Percentiles rank a stretch among this genome's conserved stretches.
Conservation (phyloP, 2,113 vertebrate species). For the Thinocorus orbignyianus region DNA sequence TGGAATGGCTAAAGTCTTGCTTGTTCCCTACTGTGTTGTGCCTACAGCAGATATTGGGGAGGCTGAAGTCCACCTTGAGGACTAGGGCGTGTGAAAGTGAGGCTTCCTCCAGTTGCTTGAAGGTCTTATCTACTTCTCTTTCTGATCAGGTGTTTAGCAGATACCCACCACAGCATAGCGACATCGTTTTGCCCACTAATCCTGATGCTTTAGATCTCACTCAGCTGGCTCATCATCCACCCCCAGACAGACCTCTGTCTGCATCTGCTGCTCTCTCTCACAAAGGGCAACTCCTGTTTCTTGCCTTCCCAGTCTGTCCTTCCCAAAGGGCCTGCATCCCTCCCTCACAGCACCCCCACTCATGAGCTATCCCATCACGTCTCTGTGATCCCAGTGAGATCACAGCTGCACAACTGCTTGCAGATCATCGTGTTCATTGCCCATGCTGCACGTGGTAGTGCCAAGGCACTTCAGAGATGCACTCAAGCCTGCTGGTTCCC, state of each 20-base stretch:
- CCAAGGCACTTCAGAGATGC: not conserved
- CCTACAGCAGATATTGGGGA: not conserved
- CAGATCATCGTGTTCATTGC: not conserved
- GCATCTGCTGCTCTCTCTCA: not conserved
- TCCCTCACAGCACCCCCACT: not conserved
- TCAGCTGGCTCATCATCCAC: not conserved
- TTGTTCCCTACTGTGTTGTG: not conserved
- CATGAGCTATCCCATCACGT: rapidly evolving
- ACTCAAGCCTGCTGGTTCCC: not conserved
- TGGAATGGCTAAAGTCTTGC: not conserved
- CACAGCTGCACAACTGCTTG: rapidly evolving
- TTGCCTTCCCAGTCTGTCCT: not conserved
- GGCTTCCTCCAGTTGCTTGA: not conserved
- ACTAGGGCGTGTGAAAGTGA: not conserved
- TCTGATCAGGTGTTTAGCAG: not conserved
- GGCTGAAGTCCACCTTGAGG: not conserved
- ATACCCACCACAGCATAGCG: not conserved
- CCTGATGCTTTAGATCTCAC: not conserved
- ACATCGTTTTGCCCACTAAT: not conserved
- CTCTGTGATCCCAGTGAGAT: not conserved
- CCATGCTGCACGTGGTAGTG: rapidly evolving
- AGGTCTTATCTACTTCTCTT: not conserved
- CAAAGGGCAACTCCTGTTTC: not conserved
- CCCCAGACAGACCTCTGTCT: not conserved
- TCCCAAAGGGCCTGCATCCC: not conserved